These are phyloP conservation scores for Rallus limicola DNA, from an alignment of 2,113 vertebrate species.

Conservation along the genomic window DNA sequence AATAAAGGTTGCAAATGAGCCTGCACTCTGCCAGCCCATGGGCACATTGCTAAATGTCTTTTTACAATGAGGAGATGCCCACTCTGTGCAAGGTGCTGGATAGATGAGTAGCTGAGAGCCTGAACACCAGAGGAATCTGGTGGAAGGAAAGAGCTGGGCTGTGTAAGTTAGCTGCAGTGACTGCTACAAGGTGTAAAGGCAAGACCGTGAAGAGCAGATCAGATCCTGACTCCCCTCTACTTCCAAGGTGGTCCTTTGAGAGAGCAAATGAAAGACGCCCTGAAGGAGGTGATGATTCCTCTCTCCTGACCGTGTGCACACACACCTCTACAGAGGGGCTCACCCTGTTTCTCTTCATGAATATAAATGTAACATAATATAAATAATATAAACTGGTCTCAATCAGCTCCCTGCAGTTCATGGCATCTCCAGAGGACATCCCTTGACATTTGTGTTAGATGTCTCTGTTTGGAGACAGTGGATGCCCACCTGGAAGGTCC, in stretches of 20 bases:
- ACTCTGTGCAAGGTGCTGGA: background rate
- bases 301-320: fast-evolving
- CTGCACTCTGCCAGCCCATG: background rate
- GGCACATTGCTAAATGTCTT: no score
- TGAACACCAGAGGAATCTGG: background rate
- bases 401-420: background rate
- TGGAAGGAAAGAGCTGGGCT: background rate
- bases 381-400: no score
- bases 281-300: background rate
- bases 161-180: background rate
- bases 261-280: background rate
- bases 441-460: background rate
- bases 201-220: background rate
- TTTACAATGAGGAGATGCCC: background rate
- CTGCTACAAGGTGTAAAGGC: background rate
- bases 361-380: background rate
- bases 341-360: background rate
- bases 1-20: background rate
- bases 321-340: background rate
- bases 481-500: background rate
- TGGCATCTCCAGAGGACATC: background rate
- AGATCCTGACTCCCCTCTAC: background rate
- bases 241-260: background rate
- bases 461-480: background rate
- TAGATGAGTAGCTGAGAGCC: background rate